Base-by-base conservation (phyloP, 2,113 vertebrate species). In the Gallinago jamesoni region DNA sequence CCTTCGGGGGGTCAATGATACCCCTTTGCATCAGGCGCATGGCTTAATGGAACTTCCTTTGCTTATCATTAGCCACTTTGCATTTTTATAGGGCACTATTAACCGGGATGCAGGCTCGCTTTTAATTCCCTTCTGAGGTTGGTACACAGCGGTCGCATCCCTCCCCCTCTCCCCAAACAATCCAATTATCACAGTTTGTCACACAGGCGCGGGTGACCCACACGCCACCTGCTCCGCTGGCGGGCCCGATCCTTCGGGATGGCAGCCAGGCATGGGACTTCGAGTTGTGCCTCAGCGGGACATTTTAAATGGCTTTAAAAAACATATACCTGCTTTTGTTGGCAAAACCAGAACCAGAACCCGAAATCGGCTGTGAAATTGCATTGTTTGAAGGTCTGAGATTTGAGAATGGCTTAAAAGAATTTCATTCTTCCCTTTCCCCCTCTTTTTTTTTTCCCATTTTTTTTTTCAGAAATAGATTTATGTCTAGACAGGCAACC, bases 161-260 rank as follows among this genome's bases (percentile, higher is more conserved):
- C 91, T 81, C 56, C 59, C 84, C 84, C 57, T 1, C 39, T 93
- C 69, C 89, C 78, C 91, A 91, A 96, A 93, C 86, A 88, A 88
- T 97, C 89, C 94, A 91, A 92, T 95, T 96, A 95, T 93, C 85
- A 93, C 83, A 97, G 93, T 94, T 95, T 87, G 81, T 94, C 95
- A 90, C 87, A 89, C 39, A 76, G 76, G 55, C 23, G 4, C 25
- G 43, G 55, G 27, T 91, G 92, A 79, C 75, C 97, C 69, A 48
- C 78, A 76, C 12, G 39, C 87, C 90, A 93, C 87, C 79, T 96
- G 91, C 94, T 92, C 92, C 0, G 2, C 63, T 80, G 39, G 31
- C 0, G 17, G 79, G 81, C 63, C 84, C 3, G 0, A 74, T 95
- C 91, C 86, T 86, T 21, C 0, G 3, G 63, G 35, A 31, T 45